Percentiles rank a stretch among this genome's conserved stretches.
Evolutionary conservation across 2,113 vertebrate species (phyloP).

Genomic region (Mobula birostris): DNA sequence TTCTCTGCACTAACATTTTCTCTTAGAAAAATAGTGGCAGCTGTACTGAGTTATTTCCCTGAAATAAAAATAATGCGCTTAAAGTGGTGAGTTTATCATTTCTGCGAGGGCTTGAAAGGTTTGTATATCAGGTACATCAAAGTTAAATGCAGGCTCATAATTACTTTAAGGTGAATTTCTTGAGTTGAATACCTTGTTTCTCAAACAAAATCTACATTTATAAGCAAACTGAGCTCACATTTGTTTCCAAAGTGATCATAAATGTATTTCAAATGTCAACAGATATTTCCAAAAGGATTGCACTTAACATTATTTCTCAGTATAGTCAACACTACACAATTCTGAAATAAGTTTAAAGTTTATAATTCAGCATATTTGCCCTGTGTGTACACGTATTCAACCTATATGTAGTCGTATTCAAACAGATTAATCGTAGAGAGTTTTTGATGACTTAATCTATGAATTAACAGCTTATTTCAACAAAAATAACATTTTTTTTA

Average conservation of each 20-base stretch:
- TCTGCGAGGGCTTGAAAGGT: background rate
- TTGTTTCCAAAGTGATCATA: background rate
- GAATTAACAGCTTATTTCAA: background rate
- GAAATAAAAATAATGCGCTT: background rate
- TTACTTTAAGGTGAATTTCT: background rate
- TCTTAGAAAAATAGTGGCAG: background rate
- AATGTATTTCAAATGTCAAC: too few species aligned
- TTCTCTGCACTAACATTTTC: constrained; percentile 1
- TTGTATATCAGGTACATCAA: background rate
- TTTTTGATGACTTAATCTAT: background rate
- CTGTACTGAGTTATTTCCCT: background rate
- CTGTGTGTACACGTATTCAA: background rate
- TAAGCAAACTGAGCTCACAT: background rate
- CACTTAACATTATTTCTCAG: background rate
- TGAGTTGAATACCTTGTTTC: background rate
- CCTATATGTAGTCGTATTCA: background rate
- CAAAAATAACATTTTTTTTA: background rate
- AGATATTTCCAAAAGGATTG: background rate
- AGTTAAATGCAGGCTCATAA: background rate
- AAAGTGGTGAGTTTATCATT: background rate
- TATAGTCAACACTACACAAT: background rate
- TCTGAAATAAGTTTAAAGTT: background rate
- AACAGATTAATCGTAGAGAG: background rate
- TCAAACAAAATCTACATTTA: background rate
- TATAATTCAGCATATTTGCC: background rate